phyloP scores from a whole-genome alignment of 2,888 invertebrate species.

The Eupelmus urozonus region DNA sequence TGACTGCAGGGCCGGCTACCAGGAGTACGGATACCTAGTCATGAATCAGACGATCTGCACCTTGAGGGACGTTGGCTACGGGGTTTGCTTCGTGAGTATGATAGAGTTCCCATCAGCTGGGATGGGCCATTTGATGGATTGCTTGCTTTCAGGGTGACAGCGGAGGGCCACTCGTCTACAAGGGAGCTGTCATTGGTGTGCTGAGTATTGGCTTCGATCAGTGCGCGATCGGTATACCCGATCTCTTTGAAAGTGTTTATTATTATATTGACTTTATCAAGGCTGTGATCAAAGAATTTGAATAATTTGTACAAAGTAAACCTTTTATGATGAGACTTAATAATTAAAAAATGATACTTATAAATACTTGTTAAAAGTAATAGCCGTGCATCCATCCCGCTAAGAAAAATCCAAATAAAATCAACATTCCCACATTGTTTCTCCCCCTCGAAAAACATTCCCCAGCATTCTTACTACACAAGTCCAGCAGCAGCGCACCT shows the following conservation, averaged over 20 bases:
- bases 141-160: conserved; percentile 25
- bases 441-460: too few species aligned
- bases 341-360: too few species aligned
- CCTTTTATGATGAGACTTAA: too few species aligned
- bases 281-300: not conserved
- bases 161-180: conserved; percentile 1
- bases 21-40: conserved; percentile 31
- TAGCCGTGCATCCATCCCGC: too few species aligned
- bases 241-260: conserved; percentile 26
- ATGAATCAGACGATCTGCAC: conserved; percentile 24
- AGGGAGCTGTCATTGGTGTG: not conserved
- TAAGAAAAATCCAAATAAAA: too few species aligned
- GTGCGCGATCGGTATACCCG: conserved; percentile 8
- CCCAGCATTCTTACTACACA: too few species aligned
- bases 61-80: conserved; percentile 3
- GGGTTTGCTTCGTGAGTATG: conserved; percentile 27
- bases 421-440: too few species aligned
- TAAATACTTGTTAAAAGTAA: too few species aligned
- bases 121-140: not conserved
- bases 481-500: too few species aligned
- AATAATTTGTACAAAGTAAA: too few species aligned
- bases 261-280: conserved; percentile 26
- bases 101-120: not conserved
- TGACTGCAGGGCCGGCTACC: conserved; percentile 15
- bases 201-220: conserved; percentile 13